phyloP scores from a whole-genome alignment of 2,113 vertebrate genomes.

The Ophthalmolycus amberensis region DNA sequence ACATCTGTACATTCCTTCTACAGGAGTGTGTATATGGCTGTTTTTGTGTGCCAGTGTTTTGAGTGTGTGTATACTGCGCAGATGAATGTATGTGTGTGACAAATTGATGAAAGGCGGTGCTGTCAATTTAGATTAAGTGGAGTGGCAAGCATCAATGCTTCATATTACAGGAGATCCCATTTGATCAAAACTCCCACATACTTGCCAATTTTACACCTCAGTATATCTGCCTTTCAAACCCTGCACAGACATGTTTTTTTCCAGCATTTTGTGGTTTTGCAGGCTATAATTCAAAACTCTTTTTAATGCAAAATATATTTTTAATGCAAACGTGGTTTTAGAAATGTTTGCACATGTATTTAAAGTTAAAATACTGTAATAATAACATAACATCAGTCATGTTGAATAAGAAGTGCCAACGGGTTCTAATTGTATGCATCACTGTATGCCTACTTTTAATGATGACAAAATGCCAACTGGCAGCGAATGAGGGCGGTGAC shows the following conservation, averaged over 20 bases:
- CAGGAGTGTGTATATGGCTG: background rate
- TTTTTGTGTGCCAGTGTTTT: constrained; percentile 9
- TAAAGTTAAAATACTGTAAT: background rate
- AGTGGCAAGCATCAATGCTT: constrained; percentile 51
- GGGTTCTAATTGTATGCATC: background rate
- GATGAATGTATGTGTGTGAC: constrained; percentile 48
- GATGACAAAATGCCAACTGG: background rate
- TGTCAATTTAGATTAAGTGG: constrained; percentile 69
- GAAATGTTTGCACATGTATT: background rate
- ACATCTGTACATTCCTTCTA: constrained; percentile 17
- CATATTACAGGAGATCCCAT: constrained; percentile 57
- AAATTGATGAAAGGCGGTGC: constrained; percentile 53
- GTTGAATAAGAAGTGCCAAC: background rate
- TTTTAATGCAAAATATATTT: background rate
- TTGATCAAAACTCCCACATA: constrained; percentile 62
- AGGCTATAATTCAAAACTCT: background rate
- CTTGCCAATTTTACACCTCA: constrained; percentile 50
- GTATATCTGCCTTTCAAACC: constrained; percentile 24
- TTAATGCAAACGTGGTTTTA: background rate
- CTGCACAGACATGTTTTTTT: constrained; percentile 1
- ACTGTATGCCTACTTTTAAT: background rate
- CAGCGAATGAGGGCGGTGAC: background rate
- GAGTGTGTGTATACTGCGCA: constrained; percentile 9
- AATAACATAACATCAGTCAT: background rate
- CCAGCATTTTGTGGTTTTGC: background rate